These are phyloP conservation scores for Perodicticus potto DNA, from an alignment of 2,797 vertebrate species.

Conservation along the genomic window DNA sequence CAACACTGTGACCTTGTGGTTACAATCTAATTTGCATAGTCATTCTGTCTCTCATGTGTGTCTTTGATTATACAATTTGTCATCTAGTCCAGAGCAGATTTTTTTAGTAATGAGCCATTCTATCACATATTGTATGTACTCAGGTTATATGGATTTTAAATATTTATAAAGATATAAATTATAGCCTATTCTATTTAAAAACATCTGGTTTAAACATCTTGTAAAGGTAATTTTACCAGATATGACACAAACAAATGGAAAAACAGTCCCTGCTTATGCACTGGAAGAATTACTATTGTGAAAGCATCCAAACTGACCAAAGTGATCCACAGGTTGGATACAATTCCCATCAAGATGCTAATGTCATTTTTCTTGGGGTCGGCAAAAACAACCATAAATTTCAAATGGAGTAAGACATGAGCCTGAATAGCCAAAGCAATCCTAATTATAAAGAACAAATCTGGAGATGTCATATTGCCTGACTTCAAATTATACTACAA, in stretches of 20 bases:
- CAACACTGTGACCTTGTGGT: not conserved
- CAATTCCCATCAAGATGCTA: not conserved
- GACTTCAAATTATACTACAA: not conserved
- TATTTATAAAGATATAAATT: not conserved
- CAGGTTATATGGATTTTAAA: not conserved
- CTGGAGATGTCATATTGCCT: not conserved
- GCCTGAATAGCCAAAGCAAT: not conserved
- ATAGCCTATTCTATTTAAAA: not conserved
- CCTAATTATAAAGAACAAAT: not conserved
- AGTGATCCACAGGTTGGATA: not conserved
- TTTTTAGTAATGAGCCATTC: conserved; percentile 35
- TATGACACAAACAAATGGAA: not conserved
- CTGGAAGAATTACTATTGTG: not conserved
- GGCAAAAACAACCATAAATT: not conserved
- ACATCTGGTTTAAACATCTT: conserved; percentile 15
- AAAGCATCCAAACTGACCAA: not conserved
- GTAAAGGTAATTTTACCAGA: not conserved
- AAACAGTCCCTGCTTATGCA: not conserved
- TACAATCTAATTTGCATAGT: not conserved
- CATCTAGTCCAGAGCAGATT: not conserved
- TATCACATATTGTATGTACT: not conserved
- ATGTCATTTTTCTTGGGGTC: not conserved
- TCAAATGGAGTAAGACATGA: not conserved
- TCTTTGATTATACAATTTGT: not conserved
- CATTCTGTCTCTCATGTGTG: not conserved